Evolutionary conservation across 2,888 invertebrate species (phyloP), one percentile per base, ranked within the genome.

Genomic region (Tortrix viridana): DNA sequence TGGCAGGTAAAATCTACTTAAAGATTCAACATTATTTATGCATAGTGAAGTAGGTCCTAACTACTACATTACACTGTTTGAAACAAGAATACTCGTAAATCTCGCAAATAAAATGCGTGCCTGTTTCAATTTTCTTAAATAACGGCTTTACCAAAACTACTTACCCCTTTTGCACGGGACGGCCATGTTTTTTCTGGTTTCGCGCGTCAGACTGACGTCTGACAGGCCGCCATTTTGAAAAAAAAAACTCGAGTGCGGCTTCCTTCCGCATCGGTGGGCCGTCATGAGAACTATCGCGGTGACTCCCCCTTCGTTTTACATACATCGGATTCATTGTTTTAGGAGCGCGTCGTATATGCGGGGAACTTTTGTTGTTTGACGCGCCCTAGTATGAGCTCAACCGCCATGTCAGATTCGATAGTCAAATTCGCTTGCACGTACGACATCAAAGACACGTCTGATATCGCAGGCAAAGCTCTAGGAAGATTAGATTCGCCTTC

Each of bases 181-280:
- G 71, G 87, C 91, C 91, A 91, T 91, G 82, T 90, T 91, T 85
- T 85, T 84, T 81, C 79, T 81, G 81, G 78, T 81, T 84, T 85
- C 73, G 75, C 80, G 79, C 83, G 82, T 85, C 85, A 87, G 76
- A 79, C 73, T 88, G 85, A 88, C 82, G 79, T 85, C 76, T 89
- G 88, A 86, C 85, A 89, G 77, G 85, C 84, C 75, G 92, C 92
- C 92, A 92, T 92, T 89, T 92, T 92, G 87, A 86, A 91, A 91
- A 48, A n/a, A 41, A 87, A 90, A 89, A 82, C 85, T 89, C 79
- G 80, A 89, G 88, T 84, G 84, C 84, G 89, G 91, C 89, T 92
- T 91, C 89, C 88, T 92, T 92, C 88, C 89, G 86, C 88, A 79
- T 85, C 89, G 85, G 85, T 84, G 82, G 83, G 86, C 85, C 81